A percentile compares a stretch with the other conserved stretches of the same genome.
Evolutionary conservation across 2,797 vertebrate genomes (phyloP).

Genomic region (Oophaga sylvatica): DNA sequence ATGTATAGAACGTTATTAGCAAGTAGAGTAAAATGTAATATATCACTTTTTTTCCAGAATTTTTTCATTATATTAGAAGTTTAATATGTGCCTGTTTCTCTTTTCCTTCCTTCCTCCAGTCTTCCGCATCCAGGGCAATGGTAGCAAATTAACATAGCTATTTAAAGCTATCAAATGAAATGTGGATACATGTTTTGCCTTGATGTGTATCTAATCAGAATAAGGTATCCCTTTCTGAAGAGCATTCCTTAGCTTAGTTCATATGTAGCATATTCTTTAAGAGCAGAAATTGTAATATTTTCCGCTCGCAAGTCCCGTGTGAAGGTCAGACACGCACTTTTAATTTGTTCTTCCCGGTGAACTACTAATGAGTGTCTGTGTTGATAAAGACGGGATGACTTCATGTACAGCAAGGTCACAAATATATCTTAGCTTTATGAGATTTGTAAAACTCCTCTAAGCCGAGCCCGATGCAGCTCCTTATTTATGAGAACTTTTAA

Average conservation of each 20-base stretch:
- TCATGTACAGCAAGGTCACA: constrained; percentile 59
- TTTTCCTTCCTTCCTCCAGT: constrained; percentile 1
- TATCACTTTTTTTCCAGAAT: not conserved
- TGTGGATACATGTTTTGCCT: not conserved
- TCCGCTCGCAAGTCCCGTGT: constrained; percentile 1
- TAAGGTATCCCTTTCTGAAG: constrained; percentile 19
- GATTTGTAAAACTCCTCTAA: constrained; percentile 65
- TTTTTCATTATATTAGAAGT: not conserved
- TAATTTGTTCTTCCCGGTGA: constrained; percentile 62
- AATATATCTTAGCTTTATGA: constrained; percentile 65
- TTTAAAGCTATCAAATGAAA: constrained; percentile 2
- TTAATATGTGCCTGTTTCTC: not conserved
- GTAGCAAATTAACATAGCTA: no score
- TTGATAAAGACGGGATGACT: constrained; percentile 62
- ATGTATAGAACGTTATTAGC: no score
- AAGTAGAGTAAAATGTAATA: no score
- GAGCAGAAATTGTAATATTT: constrained; percentile 60
- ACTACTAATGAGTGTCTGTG: constrained; percentile 59
- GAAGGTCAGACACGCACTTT: constrained; percentile 62
- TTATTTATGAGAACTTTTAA: constrained; percentile 69
- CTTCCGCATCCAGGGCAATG: not conserved
- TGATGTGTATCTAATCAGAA: constrained; percentile 40
- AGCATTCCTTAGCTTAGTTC: constrained; percentile 24
- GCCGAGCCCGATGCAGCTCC: constrained; percentile 59
- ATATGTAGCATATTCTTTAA: constrained; percentile 53